phyloP scores from a whole-genome alignment of 1,140 invertebrate genomes.

The Trichonephila clavata region DNA sequence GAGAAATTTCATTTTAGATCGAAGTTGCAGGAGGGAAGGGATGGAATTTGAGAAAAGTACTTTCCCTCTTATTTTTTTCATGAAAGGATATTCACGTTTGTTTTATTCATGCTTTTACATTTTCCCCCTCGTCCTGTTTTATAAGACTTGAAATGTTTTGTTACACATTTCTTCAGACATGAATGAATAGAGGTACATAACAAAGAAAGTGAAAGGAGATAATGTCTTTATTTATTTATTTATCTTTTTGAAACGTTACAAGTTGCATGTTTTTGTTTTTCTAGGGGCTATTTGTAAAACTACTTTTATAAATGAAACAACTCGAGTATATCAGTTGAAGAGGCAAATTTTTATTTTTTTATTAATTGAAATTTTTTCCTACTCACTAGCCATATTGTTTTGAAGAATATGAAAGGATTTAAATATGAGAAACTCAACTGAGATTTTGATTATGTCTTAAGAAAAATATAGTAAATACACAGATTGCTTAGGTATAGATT shows the following conservation, averaged over 20 bases:
- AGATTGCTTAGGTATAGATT: no score
- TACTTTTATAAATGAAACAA: no score
- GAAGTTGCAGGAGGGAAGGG: neutral
- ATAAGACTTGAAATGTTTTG: neutral
- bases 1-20: neutral
- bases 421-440: no score
- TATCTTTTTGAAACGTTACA: neutral
- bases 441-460: no score
- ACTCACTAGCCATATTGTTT: no score
- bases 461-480: no score
- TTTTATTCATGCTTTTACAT: neutral
- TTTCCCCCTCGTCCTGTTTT: neutral
- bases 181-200: neutral
- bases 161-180: neutral
- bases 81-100: neutral
- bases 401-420: no score
- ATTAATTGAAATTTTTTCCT: no score
- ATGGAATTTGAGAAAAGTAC: slow-evolving; percentile 12
- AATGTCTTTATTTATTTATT: neutral
- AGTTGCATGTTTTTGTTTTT: neutral
- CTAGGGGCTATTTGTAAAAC: neutral
- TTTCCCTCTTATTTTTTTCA: neutral
- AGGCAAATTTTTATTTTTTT: no score
- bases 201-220: neutral
- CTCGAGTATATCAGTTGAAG: no score